A percentile compares a stretch with the other conserved stretches of the same genome.
Evolutionary conservation across 2,888 invertebrate species (phyloP).

Genomic region (Sarcophaga carnaria): DNA sequence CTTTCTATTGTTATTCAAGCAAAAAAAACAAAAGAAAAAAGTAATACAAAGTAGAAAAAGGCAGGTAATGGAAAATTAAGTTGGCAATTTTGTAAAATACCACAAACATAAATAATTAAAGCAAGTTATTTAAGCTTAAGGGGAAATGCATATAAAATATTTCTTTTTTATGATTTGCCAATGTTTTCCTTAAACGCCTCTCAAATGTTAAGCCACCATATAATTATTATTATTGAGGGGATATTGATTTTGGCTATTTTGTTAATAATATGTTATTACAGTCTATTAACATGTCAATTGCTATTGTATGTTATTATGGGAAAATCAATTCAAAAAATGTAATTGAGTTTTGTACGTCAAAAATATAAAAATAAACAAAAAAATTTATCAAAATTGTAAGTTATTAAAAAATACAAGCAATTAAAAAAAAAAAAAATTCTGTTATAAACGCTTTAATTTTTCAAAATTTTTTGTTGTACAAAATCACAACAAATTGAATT

Average conservation of each 20-base stretch:
- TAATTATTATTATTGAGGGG: neutral
- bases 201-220: slow-evolving; percentile 4
- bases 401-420: too few relatives aligned
- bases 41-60: neutral
- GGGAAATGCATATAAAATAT: slow-evolving; percentile 12
- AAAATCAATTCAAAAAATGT: too few relatives aligned
- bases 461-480: too few relatives aligned
- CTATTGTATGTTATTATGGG: too few relatives aligned
- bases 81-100: slow-evolving; percentile 47
- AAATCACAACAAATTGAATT: too few relatives aligned
- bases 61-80: slow-evolving; percentile 13
- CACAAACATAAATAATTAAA: slow-evolving; percentile 40
- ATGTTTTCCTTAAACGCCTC: slow-evolving; percentile 46
- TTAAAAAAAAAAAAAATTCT: too few relatives aligned
- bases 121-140: slow-evolving; percentile 19
- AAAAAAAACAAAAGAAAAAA: slow-evolving; percentile 24
- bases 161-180: neutral
- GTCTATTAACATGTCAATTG: too few relatives aligned
- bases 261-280: neutral
- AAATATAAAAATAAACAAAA: too few relatives aligned
- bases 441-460: too few relatives aligned
- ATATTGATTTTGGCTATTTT: neutral
- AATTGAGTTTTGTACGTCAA: too few relatives aligned
- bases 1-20: slow-evolving; percentile 44
- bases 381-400: too few relatives aligned